Base-by-base conservation (phyloP, 2,888 invertebrate species). In the Drosophila infuscata region DNA sequence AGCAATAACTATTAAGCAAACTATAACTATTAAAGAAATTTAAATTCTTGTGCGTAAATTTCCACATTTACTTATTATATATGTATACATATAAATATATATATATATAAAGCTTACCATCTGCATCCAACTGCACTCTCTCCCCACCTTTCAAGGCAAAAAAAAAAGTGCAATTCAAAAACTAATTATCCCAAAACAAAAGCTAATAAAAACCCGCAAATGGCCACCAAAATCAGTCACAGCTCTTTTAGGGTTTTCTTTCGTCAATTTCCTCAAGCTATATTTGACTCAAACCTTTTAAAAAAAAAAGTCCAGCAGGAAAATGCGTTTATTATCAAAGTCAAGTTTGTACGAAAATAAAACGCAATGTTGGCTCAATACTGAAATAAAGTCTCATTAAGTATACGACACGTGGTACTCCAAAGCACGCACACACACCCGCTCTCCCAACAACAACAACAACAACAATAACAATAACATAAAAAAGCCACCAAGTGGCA, bases 371-470 rank as follows among this genome's bases (percentile, higher is more conserved):
- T 35, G 64, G 43, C 41, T 48, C 54, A 49, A n/a, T 11, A 11
- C 51, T 51, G 32, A 52, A 54, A 38, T 8, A 82, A 85, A 83
- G 77, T 62, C 80, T 61, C 78, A 81, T 90, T 89, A 88, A 82
- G 89, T 69, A 90, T 88, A 87, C 88, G 90, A 81, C 88, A 74
- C 79, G 77, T 87, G 82, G 82, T 75, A 65, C 66, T 38, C n/a
- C 54, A 56, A 60, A 68, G 76, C 83, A 83, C 79, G 74, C 82
- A 76, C 73, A 32, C 20, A 35, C 41, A n/a, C 41, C 4, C 49
- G 75, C 71, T 46, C 70, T 49, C 33, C 32, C 83, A 70, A 66
- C 43, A 43, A 20, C 11, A 41, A 20, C 36, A 32, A 32, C 35
- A 35, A 41, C 9, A 41, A 20, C 46, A 20, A 15, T 6, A 4